Evolutionary conservation across 2,113 vertebrate species (phyloP).

Genomic region (Struthidea cinerea): DNA sequence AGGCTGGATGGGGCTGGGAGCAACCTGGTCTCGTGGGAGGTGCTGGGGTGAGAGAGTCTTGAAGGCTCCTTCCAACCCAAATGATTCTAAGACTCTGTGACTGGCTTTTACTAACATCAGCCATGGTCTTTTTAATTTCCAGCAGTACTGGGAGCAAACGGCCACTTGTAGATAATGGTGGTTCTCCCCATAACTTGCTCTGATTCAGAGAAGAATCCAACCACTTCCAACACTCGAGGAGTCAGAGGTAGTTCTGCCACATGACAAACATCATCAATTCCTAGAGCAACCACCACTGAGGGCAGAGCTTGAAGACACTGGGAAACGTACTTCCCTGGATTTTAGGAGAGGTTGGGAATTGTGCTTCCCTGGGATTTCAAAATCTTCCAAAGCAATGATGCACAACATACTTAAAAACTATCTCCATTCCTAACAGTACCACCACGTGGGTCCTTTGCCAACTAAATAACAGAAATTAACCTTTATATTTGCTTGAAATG

Average conservation of each 20-base stretch:
- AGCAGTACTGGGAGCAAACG: not conserved
- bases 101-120: not conserved
- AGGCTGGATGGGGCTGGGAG: not conserved
- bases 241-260: not conserved
- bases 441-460: not conserved
- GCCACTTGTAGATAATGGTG: not conserved
- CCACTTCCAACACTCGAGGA: not conserved
- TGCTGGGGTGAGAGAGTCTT: no score
- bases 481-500: not conserved
- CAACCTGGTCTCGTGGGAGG: not conserved
- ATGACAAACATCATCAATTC: rapidly evolving
- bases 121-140: not conserved
- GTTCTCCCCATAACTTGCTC: rapidly evolving
- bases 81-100: not conserved
- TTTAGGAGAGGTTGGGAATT: not conserved
- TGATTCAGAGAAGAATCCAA: not conserved
- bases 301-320: not conserved
- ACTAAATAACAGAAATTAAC: not conserved
- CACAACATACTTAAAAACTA: not conserved
- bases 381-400: not conserved
- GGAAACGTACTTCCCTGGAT: not conserved
- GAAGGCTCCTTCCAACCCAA: not conserved
- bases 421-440: not conserved
- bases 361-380: not conserved
- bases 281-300: not conserved